Evolutionary conservation across 2,888 invertebrate species (phyloP).

Genomic region (Exocentrus adspersus): DNA sequence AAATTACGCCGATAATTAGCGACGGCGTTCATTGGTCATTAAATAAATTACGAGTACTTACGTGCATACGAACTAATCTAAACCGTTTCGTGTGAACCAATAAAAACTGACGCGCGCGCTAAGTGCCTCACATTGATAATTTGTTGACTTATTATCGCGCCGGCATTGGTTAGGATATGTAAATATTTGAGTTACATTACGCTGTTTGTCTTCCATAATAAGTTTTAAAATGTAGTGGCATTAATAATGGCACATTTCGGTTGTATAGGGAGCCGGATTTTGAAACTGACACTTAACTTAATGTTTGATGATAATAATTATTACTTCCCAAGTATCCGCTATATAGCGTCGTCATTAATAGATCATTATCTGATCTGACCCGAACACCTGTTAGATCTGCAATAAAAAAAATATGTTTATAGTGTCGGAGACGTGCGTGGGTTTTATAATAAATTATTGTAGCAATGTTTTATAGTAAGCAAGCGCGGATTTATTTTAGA

Average conservation of each 20-base stretch:
- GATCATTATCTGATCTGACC: constrained; percentile 19
- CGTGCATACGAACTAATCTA: constrained; percentile 35
- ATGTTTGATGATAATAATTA: too few relatives aligned
- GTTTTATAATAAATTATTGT: constrained; percentile 35
- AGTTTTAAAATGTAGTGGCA: not conserved
- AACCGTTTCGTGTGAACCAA: constrained; percentile 40
- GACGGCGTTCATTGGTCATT: constrained; percentile 36
- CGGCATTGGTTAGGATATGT: constrained; percentile 27
- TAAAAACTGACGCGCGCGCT: constrained; percentile 31
- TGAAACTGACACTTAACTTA: too few relatives aligned
- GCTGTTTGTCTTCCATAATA: constrained; percentile 9
- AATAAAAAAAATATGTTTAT: constrained; percentile 21
- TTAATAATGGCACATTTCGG: too few relatives aligned
- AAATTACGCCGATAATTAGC: constrained; percentile 31
- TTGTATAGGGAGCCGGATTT: too few relatives aligned
- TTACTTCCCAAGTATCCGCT: constrained; percentile 4
- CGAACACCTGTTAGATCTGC: constrained; percentile 27
- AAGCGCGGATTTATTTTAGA: constrained; percentile 22
- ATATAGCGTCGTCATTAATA: constrained; percentile 18
- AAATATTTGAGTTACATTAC: constrained; percentile 19
- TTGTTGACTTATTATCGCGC: constrained; percentile 29
- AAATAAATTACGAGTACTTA: constrained; percentile 31
- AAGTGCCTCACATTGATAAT: constrained; percentile 38
- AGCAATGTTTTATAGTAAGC: constrained; percentile 30
- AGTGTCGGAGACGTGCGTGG: constrained; percentile 30